These are phyloP conservation scores for Bucco capensis DNA, from an alignment of 2,113 vertebrate genomes.

Conservation along the genomic window DNA sequence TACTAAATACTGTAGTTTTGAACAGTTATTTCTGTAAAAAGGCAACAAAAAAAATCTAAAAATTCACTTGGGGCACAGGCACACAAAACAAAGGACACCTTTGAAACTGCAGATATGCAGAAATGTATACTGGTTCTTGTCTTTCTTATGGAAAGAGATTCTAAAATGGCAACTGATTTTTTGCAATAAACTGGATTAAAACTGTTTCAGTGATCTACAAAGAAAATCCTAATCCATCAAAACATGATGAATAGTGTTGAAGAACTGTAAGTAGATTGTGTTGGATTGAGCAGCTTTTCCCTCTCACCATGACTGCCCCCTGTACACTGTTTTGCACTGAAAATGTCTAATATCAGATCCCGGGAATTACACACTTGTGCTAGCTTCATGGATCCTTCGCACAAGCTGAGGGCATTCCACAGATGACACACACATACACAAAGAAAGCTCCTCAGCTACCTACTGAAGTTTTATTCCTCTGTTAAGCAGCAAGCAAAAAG, in stretches of 20 bases:
- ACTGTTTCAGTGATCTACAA: background rate
- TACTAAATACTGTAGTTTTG: background rate
- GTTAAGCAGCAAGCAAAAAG: background rate
- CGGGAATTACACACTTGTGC: background rate
- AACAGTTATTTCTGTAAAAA: background rate
- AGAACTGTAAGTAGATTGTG: background rate
- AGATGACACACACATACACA: background rate
- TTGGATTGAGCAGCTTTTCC: background rate
- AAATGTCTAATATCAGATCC: background rate
- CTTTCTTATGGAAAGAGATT: background rate
- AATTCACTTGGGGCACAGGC: background rate
- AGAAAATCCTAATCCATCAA: background rate
- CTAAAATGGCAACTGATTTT: background rate
- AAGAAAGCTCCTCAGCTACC: background rate
- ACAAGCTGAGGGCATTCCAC: background rate
- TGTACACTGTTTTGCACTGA: background rate
- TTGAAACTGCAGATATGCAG: background rate
- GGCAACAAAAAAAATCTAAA: background rate
- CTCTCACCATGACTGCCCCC: background rate
- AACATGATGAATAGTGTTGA: background rate
- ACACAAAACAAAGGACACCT: background rate
- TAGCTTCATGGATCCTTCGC: background rate
- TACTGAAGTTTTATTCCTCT: background rate
- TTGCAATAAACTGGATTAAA: background rate
- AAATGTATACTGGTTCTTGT: background rate